These are phyloP conservation scores for Neosilurus mollespiculum DNA, from an alignment of 2,797 vertebrate genomes.

Conservation along the genomic window DNA sequence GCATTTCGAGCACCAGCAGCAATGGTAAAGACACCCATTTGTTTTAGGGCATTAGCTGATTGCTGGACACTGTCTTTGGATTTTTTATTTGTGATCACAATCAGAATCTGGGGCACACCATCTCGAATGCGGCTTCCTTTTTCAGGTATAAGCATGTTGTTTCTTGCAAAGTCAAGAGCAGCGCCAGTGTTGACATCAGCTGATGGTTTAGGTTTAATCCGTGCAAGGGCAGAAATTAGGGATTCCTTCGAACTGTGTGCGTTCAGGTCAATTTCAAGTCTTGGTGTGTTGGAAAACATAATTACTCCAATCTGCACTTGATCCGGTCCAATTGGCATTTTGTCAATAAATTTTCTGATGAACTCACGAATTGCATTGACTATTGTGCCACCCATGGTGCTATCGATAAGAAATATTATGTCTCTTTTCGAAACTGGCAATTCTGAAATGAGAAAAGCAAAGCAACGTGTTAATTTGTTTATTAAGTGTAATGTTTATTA, in stretches of 20 bases:
- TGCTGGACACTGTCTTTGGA: slow-evolving; percentile 80
- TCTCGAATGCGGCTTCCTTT: slow-evolving; percentile 79
- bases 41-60: slow-evolving; percentile 73
- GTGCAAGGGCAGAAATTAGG: slow-evolving; percentile 65
- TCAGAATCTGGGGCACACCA: slow-evolving; percentile 81
- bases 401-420: slow-evolving; percentile 94
- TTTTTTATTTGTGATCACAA: slow-evolving; percentile 84
- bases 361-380: slow-evolving; percentile 82
- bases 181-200: slow-evolving; percentile 79
- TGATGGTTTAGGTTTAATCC: slow-evolving; percentile 71
- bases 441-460: slow-evolving; percentile 71
- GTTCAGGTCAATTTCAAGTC: slow-evolving; percentile 84
- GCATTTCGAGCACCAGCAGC: slow-evolving; percentile 76
- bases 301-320: slow-evolving; percentile 85
- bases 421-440: slow-evolving; percentile 86
- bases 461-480: neutral
- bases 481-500: neutral
- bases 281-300: slow-evolving; percentile 76
- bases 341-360: slow-evolving; percentile 78
- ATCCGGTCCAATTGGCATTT: slow-evolving; percentile 85
- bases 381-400: slow-evolving; percentile 74
- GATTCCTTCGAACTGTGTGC: slow-evolving; percentile 69
- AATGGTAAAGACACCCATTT: slow-evolving; percentile 78
- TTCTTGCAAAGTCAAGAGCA: slow-evolving; percentile 82
- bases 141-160: slow-evolving; percentile 76